Conservation (phyloP, 2,113 vertebrate genomes). For the Boleophthalmus pectinirostris region DNA sequence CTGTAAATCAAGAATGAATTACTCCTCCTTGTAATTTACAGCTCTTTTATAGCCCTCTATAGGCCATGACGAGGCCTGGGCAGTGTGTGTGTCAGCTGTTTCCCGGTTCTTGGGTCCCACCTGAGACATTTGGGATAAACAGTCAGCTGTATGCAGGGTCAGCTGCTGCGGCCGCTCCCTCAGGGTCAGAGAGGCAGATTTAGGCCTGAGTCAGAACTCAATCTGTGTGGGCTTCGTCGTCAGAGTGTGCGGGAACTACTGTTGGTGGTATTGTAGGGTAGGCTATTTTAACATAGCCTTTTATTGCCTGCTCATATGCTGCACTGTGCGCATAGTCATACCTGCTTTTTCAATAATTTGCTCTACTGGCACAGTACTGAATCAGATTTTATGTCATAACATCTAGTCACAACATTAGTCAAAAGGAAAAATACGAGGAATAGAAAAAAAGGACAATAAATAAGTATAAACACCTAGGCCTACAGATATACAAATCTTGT, state of each 20-base stretch:
- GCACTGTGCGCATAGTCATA: no score
- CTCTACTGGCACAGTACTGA: no score
- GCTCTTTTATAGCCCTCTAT: neutral
- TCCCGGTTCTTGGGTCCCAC: constrained; percentile 8
- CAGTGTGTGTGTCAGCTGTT: constrained; percentile 5
- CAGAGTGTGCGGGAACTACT: neutral
- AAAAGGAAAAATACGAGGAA: no score
- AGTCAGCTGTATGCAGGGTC: constrained; percentile 24
- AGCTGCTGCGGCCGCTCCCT: constrained; percentile 29
- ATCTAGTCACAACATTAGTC: no score
- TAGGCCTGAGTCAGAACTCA: neutral
- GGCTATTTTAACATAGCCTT: neutral
- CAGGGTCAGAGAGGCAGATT: neutral
- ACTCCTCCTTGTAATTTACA: neutral
- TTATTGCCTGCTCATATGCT: neutral
- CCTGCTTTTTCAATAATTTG: no score
- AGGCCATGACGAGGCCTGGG: neutral
- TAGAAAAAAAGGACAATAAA: no score
- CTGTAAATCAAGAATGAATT: constrained; percentile 1
- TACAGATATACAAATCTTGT: no score
- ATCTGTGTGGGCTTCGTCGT: neutral
- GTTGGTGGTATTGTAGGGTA: neutral
- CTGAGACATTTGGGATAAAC: constrained; percentile 12
- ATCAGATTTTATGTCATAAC: no score
- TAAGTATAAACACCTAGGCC: no score